A percentile compares a stretch with the other conserved stretches of the same genome.
Conservation (phyloP, 2,797 vertebrate species). For the Clarias laeviceps region DNA sequence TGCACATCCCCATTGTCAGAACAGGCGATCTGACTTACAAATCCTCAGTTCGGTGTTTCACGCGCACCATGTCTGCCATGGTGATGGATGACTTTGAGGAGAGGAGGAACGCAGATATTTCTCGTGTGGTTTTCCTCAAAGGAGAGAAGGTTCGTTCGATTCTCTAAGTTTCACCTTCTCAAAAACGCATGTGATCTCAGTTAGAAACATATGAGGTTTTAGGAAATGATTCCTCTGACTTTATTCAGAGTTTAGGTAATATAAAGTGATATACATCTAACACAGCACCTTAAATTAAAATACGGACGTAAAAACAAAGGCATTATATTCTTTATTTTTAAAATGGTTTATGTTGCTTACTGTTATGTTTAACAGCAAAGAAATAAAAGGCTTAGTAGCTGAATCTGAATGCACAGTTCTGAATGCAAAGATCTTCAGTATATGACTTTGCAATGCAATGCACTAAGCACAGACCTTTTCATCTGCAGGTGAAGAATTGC, state of each 20-base stretch:
- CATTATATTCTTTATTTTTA: background rate
- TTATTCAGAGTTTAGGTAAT: background rate
- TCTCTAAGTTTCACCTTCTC: background rate
- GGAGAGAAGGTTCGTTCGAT: slow-evolving; percentile 85
- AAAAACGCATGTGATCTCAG: background rate
- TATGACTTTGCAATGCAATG: background rate
- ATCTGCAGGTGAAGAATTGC: slow-evolving; percentile 91
- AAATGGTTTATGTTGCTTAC: background rate
- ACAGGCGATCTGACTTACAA: slow-evolving; percentile 88
- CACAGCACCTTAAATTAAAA: background rate
- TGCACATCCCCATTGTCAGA: slow-evolving; percentile 84
- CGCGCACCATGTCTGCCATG: slow-evolving; percentile 84
- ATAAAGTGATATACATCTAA: no score
- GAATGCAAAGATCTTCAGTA: no score
- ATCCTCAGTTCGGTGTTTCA: slow-evolving; percentile 91
- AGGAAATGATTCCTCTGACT: background rate
- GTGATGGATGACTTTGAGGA: slow-evolving; percentile 91
- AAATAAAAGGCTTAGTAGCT: background rate
- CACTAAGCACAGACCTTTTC: background rate
- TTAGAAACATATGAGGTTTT: background rate
- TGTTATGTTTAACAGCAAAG: background rate
- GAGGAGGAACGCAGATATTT: slow-evolving; percentile 86
- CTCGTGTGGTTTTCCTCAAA: slow-evolving; percentile 86
- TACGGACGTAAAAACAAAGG: background rate
- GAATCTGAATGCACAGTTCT: background rate